Evolutionary conservation across 2,797 vertebrate genomes (phyloP).

Genomic region (Fringilla coelebs): DNA sequence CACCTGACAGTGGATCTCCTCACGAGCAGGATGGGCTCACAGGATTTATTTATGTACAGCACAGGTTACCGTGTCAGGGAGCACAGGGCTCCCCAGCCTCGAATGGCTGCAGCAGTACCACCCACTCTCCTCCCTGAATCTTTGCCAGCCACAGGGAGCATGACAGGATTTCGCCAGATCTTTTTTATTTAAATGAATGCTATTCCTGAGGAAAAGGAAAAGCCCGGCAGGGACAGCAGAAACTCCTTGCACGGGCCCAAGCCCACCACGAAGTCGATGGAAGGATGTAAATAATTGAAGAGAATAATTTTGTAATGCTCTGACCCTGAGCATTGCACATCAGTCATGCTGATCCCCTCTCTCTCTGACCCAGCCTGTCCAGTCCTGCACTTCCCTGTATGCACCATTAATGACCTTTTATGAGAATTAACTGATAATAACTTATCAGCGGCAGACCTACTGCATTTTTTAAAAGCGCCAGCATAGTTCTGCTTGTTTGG

Average conservation of each 20-base stretch:
- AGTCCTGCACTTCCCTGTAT: background rate
- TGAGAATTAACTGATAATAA: constrained; percentile 56
- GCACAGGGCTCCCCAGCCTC: background rate
- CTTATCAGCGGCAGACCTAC: background rate
- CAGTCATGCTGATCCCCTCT: constrained; percentile 41
- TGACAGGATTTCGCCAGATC: background rate
- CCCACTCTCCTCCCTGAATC: background rate
- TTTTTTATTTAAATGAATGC: background rate
- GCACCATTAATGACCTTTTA: constrained; percentile 44
- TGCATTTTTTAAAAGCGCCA: background rate
- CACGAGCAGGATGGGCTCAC: accelerated
- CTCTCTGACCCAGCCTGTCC: background rate
- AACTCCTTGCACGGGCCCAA: constrained; percentile 14
- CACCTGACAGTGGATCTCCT: background rate
- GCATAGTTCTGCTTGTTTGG: background rate
- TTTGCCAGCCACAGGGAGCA: accelerated
- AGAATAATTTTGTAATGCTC: constrained; percentile 70
- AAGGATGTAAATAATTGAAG: constrained; percentile 73
- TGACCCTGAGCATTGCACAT: constrained; percentile 65
- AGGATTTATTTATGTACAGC: accelerated
- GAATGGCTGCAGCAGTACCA: accelerated
- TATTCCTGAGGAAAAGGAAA: background rate
- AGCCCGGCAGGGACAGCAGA: background rate
- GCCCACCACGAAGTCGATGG: constrained; percentile 9
- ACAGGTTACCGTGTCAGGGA: accelerated